These are phyloP conservation scores for Brevipalpus yothersi DNA, from an alignment of 1,140 invertebrate species.

Conservation along the genomic window DNA sequence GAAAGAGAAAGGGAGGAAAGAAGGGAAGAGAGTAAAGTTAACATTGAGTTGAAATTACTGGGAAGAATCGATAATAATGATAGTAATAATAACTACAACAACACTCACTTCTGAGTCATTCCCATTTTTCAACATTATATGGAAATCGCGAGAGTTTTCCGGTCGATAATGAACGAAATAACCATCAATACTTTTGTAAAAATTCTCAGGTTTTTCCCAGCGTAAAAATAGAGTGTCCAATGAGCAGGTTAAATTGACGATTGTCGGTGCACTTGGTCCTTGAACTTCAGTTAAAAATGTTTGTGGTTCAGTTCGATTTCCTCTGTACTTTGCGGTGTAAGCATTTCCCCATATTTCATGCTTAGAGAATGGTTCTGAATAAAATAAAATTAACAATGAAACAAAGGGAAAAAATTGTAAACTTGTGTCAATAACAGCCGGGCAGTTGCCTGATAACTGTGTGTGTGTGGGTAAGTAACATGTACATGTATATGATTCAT, in stretches of 20 bases:
- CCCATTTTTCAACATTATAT: conserved; percentile 32
- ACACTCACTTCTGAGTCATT: conserved; percentile 19
- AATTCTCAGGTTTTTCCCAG: conserved; percentile 45
- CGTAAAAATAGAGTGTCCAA: conserved; percentile 43
- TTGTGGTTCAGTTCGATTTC: conserved; percentile 40
- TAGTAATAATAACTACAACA: too few relatives aligned
- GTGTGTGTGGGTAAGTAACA: too few relatives aligned
- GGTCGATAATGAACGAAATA: conserved; percentile 45
- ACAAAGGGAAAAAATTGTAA: not conserved
- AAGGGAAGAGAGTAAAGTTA: too few relatives aligned
- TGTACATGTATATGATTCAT: too few relatives aligned
- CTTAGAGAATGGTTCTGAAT: conserved; percentile 45
- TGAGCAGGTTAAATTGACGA: conserved; percentile 54
- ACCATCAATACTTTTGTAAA: conserved; percentile 39
- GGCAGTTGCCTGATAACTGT: too few relatives aligned
- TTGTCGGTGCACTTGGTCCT: conserved; percentile 40
- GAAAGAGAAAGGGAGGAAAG: not conserved
- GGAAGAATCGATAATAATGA: too few relatives aligned
- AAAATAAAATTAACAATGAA: not conserved
- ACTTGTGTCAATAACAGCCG: too few relatives aligned
- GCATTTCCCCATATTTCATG: conserved; percentile 68
- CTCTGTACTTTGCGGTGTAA: conserved; percentile 40
- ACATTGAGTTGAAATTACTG: too few relatives aligned
- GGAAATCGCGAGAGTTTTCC: conserved; percentile 29
- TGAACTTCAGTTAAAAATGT: conserved; percentile 48